phyloP scores from a whole-genome alignment of 2,797 vertebrate species.

The Amazona ochrocephala region DNA sequence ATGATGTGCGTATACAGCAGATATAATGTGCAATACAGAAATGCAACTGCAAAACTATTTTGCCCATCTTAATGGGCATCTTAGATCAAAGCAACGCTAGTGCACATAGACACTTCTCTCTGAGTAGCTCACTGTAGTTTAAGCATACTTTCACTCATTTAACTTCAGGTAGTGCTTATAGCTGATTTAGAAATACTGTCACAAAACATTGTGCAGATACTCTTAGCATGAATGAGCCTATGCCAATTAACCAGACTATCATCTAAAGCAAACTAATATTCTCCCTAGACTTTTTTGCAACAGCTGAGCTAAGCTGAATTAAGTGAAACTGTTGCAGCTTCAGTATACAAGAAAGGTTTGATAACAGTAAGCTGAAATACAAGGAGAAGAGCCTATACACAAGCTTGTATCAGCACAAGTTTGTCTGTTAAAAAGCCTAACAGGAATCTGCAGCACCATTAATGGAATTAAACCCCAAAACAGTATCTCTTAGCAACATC shows the following conservation, averaged over 20 bases:
- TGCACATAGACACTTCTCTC: not conserved
- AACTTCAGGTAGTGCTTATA: not conserved
- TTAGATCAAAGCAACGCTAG: not conserved
- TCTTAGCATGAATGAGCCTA: not conserved
- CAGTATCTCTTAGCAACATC: not conserved
- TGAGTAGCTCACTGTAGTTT: not conserved
- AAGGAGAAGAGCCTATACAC: not conserved
- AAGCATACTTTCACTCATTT: not conserved
- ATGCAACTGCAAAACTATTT: not conserved
- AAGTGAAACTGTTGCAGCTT: not conserved
- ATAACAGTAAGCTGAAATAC: not conserved
- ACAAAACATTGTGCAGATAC: not conserved
- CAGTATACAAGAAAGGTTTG: not conserved
- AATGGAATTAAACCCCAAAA: not conserved
- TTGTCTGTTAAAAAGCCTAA: conserved; percentile 1
- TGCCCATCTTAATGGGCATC: not conserved
- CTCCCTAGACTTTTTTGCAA: not conserved
- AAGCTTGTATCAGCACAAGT: not conserved
- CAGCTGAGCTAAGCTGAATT: not conserved
- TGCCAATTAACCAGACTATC: not conserved
- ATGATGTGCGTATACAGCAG: not conserved
- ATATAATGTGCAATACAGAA: not conserved
- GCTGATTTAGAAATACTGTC: not conserved
- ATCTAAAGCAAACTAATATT: not conserved
- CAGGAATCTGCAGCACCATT: not conserved